Conservation (phyloP, 2,797 vertebrate genomes). For the Eulemur rubriventer region DNA sequence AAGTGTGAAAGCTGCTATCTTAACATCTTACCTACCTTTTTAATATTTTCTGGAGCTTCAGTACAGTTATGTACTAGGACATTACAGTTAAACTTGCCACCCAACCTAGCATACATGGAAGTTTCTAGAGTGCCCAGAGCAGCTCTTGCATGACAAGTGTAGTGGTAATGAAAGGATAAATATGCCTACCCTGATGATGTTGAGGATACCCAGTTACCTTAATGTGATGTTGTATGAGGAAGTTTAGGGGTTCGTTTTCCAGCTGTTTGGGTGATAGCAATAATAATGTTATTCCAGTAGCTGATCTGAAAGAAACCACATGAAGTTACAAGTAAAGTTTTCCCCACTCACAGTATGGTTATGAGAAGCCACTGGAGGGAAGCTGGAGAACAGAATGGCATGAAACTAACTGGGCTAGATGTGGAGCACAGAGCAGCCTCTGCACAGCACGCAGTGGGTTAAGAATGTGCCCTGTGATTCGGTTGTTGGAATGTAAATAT, state of each 20-base stretch:
- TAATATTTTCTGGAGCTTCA: neutral
- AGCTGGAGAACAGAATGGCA: no score
- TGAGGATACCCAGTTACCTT: neutral
- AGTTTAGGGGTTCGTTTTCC: neutral
- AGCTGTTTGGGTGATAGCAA: neutral
- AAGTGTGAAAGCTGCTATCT: neutral
- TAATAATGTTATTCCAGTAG: neutral
- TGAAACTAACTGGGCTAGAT: neutral
- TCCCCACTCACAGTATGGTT: neutral
- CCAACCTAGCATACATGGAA: neutral
- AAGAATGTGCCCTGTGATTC: accelerated
- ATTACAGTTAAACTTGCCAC: neutral
- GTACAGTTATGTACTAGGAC: neutral
- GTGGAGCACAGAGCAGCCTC: accelerated
- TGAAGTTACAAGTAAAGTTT: neutral
- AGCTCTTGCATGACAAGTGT: neutral
- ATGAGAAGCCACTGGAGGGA: neutral
- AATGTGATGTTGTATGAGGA: no score
- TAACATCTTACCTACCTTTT: neutral
- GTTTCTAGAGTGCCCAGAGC: neutral
- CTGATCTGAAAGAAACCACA: neutral
- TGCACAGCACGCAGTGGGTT: accelerated
- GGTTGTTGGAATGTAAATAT: neutral
- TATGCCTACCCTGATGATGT: neutral
- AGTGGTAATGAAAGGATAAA: neutral